Conservation (phyloP, 1,140 invertebrate species). For the Diachasma alloeum region DNA sequence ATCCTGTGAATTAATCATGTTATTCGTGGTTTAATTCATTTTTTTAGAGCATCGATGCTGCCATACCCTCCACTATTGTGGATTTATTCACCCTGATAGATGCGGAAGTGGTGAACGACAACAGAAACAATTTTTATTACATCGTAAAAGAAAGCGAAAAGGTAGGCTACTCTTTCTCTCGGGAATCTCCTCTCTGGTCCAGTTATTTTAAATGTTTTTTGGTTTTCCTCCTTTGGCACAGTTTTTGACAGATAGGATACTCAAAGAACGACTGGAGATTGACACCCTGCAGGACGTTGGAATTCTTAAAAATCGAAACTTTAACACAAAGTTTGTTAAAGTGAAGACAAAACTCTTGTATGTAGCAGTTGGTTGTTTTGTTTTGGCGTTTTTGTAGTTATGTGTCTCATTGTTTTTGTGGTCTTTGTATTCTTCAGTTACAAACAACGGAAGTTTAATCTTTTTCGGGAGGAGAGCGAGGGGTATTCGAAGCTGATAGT, state of each 20-base stretch:
- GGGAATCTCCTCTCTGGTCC: not conserved
- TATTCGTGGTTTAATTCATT: constrained; percentile 31
- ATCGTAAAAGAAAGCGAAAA: constrained; percentile 81
- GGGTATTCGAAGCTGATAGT: constrained; percentile 97
- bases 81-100: constrained; percentile 84
- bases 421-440: constrained; percentile 76
- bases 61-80: constrained; percentile 79
- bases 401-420: constrained; percentile 2
- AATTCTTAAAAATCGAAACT: constrained; percentile 90
- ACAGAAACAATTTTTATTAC: constrained; percentile 78
- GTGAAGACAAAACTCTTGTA: constrained; percentile 98
- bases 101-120: constrained; percentile 76
- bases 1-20: constrained; percentile 10
- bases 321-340: constrained; percentile 97
- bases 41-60: constrained; percentile 74
- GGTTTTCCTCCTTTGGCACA: constrained; percentile 33
- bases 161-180: constrained; percentile 52
- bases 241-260: constrained; percentile 70
- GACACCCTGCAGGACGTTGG: constrained; percentile 92
- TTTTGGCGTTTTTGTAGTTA: constrained; percentile 18
- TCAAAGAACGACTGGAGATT: constrained; percentile 93
- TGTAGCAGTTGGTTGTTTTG: constrained; percentile 64
- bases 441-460: constrained; percentile 98
- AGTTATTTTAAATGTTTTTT: constrained; percentile 19
- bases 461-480: constrained; percentile 98